Conservation (phyloP, 37 sponge, comb jelly and placozoan genomes). For the Axinella damicornis region DNA sequence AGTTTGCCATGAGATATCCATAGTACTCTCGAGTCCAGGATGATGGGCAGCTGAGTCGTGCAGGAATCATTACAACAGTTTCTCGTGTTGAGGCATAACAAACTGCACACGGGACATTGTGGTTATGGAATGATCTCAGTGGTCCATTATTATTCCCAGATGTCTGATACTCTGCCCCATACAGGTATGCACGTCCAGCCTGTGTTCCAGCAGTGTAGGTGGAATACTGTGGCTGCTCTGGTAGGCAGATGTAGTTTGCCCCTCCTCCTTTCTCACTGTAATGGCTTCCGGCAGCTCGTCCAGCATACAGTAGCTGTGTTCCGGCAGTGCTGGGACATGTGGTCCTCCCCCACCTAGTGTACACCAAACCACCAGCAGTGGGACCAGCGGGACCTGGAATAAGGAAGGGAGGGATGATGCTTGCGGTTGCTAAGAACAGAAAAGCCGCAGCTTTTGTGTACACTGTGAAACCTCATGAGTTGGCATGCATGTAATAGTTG, state of each 20-base stretch:
- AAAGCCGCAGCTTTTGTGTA: too few species aligned
- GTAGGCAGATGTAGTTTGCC: constrained; percentile 20
- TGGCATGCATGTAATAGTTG: too few species aligned
- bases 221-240: constrained; percentile 26
- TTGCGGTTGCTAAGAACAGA: too few species aligned
- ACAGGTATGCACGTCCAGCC: not conserved
- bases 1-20: constrained; percentile 42
- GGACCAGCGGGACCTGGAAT: constrained; percentile 4
- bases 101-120: constrained; percentile 56
- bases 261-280: constrained; percentile 17
- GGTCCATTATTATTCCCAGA: not conserved
- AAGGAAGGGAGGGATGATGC: too few species aligned
- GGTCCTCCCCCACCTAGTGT: constrained; percentile 33
- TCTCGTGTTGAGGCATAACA: constrained; percentile 27
- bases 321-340: constrained; percentile 16
- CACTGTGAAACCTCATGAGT: too few species aligned
- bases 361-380: constrained; percentile 21
- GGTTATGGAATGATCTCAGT: not conserved
- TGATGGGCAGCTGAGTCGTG: constrained; percentile 25
- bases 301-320: constrained; percentile 27
- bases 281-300: not conserved
- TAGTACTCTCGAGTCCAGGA: constrained; percentile 59
- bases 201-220: constrained; percentile 12
- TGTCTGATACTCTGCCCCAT: constrained; percentile 49
- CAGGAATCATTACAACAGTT: constrained; percentile 45